phyloP scores from a whole-genome alignment of 2,797 vertebrate genomes.

The Pygocentrus nattereri region DNA sequence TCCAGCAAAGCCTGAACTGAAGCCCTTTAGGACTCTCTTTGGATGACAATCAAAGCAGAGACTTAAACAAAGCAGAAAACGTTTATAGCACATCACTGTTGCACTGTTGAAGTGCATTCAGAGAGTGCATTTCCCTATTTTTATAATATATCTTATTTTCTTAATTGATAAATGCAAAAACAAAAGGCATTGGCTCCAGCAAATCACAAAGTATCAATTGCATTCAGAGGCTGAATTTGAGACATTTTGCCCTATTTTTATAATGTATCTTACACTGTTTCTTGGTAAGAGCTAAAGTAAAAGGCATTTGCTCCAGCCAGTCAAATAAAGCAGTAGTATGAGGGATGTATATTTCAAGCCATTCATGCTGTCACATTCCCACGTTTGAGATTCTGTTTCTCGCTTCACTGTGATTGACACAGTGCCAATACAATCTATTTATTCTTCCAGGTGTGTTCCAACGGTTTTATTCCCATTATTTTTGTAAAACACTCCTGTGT shows the following conservation, averaged over 20 bases:
- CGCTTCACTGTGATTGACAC: neutral
- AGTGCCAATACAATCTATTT: neutral
- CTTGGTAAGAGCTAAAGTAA: neutral
- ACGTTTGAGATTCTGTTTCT: neutral
- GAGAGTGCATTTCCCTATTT: neutral
- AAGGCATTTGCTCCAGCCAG: neutral
- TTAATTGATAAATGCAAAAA: neutral
- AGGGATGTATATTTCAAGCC: neutral
- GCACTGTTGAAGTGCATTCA: neutral
- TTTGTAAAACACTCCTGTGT: neutral
- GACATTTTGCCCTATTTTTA: constrained; percentile 8
- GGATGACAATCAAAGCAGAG: neutral
- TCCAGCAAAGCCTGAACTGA: neutral
- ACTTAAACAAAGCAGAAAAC: neutral
- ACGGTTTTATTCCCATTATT: neutral
- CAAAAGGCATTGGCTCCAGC: neutral
- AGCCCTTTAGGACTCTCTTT: neutral
- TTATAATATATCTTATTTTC: neutral
- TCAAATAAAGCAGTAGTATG: neutral
- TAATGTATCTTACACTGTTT: constrained; percentile 6
- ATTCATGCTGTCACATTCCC: neutral
- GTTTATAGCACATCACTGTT: too few relatives aligned
- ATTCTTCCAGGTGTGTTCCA: neutral
- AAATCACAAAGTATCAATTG: too few relatives aligned
- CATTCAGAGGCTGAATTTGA: neutral